Base-by-base conservation (phyloP, 2,113 vertebrate genomes). In the Xerus inauris region DNA sequence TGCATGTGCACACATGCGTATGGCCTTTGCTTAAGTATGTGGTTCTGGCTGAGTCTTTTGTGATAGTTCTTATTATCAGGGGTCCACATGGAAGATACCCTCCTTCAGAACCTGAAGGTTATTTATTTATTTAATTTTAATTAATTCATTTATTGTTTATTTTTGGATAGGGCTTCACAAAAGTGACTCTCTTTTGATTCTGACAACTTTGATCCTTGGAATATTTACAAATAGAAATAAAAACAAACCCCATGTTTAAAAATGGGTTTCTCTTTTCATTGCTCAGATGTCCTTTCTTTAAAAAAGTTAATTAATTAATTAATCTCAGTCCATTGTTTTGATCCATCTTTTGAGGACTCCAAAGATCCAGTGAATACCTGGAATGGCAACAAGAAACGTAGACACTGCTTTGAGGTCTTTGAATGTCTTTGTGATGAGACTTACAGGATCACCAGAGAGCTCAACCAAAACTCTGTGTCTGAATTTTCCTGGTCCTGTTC, bases 161-260 rank as follows among this genome's bases (percentile, higher is more conserved):
- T 49, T 62, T 67, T 57, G 42, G 16, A 45, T 38, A 85, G 16
- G 20, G 26, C n/a, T 84, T 85, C 32, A 79, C 13, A 71, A 75
- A 71, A 49, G 62, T 62, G 49, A 59, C 35, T 65, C 3, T 26
- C n/a, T 32, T 45, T 83, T 38, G 17, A 47, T 57, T 13, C 79
- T 89, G 32, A 51, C 71, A 65, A n/a, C 11, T 67, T 28, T 38
- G 69, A 76, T 6, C n/a, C 54, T 42, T 57, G 54, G 32, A 65
- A 40, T 84, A 89, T 57, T 76, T 30, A 30, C 14, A 40, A 67
- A 59, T 40, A 32, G 54, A 69, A 69, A 71, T 57, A 24, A 72
- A 82, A 94, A 85, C 38, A 79, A 87, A 12, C 28, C 24, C 10
- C 28, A 20, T 89, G 47, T 79, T 91, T 94, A 42, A 80, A 95